Evolutionary conservation across 2,888 invertebrate species (phyloP).

Genomic region (Sinhomidia bicolor): DNA sequence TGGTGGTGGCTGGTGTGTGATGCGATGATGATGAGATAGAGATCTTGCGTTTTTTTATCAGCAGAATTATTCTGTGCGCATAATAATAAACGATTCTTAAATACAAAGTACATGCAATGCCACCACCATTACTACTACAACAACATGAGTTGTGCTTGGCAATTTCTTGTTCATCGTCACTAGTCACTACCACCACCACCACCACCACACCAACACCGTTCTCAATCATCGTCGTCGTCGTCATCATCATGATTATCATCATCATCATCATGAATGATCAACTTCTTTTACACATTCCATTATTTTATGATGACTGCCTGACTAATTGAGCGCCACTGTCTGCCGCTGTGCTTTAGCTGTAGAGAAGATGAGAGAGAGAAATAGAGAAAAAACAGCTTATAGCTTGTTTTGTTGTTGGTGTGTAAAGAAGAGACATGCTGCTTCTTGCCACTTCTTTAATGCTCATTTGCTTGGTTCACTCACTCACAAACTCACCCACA

Average conservation of each 20-base stretch:
- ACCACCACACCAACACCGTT: not conserved
- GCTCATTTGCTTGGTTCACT: no score
- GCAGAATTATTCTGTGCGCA: slow-evolving; percentile 5
- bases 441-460: slow-evolving; percentile 39
- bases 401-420: no score
- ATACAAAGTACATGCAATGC: not conserved
- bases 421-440: slow-evolving; percentile 35
- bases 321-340: slow-evolving; percentile 70
- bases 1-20: not conserved
- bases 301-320: slow-evolving; percentile 70
- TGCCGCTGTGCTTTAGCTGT: slow-evolving; percentile 56
- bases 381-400: no score
- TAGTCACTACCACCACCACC: not conserved
- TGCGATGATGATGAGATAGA: slow-evolving; percentile 47
- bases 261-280: slow-evolving; percentile 1
- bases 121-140: no score
- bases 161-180: slow-evolving; percentile 33
- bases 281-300: slow-evolving; percentile 63
- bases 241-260: slow-evolving; percentile 42
- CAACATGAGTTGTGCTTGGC: slow-evolving; percentile 29
- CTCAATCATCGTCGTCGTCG: not conserved
- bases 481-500: no score
- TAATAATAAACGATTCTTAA: not conserved
- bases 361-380: no score
- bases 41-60: slow-evolving; percentile 56